Evolutionary conservation across 2,113 vertebrate species (phyloP).

Genomic region (Oceanodroma tethys): DNA sequence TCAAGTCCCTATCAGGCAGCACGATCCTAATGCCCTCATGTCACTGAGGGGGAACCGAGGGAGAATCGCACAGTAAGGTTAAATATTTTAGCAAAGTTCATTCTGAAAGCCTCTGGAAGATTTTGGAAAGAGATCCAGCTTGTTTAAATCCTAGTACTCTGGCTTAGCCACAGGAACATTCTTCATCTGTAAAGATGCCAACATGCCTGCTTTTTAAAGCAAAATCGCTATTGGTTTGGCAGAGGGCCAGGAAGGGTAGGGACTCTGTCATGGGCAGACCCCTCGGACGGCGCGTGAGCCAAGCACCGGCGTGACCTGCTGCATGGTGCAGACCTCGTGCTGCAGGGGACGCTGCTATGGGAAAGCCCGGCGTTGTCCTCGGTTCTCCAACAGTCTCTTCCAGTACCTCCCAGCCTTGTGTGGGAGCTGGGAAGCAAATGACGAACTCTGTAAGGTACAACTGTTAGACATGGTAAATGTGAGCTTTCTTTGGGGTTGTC

Average conservation of each 20-base stretch:
- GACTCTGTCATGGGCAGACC: not conserved
- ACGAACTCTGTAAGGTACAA: rapidly evolving
- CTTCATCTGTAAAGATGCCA: not conserved
- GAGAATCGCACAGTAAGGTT: not conserved
- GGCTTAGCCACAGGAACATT: not conserved
- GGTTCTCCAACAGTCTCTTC: rapidly evolving
- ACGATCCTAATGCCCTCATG: not conserved
- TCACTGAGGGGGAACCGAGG: not conserved
- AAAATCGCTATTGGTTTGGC: not conserved
- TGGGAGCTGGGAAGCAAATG: not conserved
- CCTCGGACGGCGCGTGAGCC: rapidly evolving
- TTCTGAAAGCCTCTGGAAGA: not conserved
- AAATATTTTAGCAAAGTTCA: not conserved
- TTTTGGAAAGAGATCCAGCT: not conserved
- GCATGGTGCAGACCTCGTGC: rapidly evolving
- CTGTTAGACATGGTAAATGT: rapidly evolving
- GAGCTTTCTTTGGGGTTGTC: not conserved
- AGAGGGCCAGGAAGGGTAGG: not conserved
- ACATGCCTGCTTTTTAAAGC: not conserved
- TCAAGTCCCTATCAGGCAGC: not conserved
- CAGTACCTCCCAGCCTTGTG: rapidly evolving
- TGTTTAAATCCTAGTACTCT: not conserved
- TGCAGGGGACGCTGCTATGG: rapidly evolving
- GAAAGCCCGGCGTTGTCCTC: not conserved
- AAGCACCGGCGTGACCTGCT: not conserved